A percentile compares a stretch with the other conserved stretches of the same genome.
Conservation (phyloP, 2,113 vertebrate genomes). For the Catharus fuscescens region DNA sequence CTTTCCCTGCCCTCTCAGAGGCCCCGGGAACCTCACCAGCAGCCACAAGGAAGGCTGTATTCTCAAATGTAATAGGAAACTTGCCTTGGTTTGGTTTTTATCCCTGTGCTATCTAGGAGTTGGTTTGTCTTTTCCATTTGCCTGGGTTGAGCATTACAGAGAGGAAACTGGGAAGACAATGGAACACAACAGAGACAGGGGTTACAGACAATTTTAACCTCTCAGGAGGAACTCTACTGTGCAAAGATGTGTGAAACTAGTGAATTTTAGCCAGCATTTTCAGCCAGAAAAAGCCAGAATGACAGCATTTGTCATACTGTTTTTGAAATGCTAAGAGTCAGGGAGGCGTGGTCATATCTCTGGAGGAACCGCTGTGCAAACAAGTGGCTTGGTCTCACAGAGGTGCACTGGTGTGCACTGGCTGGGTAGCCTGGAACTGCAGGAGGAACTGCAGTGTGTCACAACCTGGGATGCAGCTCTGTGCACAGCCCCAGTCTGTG, state of each 20-base stretch:
- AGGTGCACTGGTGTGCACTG: background rate
- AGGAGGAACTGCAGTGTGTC: background rate
- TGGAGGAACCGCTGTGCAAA: background rate
- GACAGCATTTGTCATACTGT: background rate
- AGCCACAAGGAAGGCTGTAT: background rate
- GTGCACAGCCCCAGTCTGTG: background rate
- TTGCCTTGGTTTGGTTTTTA: background rate
- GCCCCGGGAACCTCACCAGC: background rate
- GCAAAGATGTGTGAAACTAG: background rate
- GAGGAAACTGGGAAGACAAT: background rate
- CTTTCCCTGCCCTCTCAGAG: background rate
- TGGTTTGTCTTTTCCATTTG: background rate
- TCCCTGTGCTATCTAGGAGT: background rate
- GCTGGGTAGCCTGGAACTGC: background rate
- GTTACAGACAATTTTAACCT: background rate
- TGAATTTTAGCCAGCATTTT: background rate
- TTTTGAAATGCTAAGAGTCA: background rate
- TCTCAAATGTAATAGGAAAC: background rate
- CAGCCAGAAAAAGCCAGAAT: background rate
- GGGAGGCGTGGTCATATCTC: background rate
- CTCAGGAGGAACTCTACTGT: background rate
- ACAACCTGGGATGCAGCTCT: background rate
- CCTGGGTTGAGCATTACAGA: background rate
- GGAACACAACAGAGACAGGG: background rate
- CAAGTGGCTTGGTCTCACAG: rapidly evolving